phyloP scores from a whole-genome alignment of 2,797 vertebrate genomes.

The Lithobates sylvaticus region DNA sequence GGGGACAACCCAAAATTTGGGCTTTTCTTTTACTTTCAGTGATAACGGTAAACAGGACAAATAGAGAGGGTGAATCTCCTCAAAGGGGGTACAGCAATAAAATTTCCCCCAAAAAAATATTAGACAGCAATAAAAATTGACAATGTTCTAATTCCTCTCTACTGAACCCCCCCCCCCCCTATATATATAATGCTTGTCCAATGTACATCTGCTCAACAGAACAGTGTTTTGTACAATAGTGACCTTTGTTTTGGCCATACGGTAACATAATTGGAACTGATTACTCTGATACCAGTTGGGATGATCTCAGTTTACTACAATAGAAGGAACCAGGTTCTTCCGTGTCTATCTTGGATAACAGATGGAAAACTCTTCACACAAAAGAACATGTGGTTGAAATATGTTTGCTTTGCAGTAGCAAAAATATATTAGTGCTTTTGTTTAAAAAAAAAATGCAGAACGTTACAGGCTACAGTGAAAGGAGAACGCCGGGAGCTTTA shows the following conservation, averaged over 20 bases:
- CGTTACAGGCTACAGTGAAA: not conserved
- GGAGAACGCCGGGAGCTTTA: not conserved
- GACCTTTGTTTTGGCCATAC: not conserved
- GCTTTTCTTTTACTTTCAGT: too few species aligned
- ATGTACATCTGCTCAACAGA: not conserved
- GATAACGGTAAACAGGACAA: too few species aligned
- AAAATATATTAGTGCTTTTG: not conserved
- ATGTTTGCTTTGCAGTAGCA: constrained; percentile 10
- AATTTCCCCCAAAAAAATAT: too few species aligned
- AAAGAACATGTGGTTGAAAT: constrained; percentile 14
- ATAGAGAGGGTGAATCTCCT: too few species aligned
- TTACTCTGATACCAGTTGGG: not conserved
- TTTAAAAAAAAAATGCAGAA: not conserved
- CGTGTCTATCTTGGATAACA: constrained; percentile 28
- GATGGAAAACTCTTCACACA: constrained; percentile 2
- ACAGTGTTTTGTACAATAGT: not conserved
- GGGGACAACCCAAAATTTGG: too few species aligned
- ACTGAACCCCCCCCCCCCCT: too few species aligned
- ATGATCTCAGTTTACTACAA: constrained; percentile 7
- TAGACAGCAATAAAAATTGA: too few species aligned
- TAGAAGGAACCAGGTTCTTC: constrained; percentile 1
- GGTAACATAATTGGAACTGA: not conserved
- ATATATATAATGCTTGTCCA: too few species aligned
- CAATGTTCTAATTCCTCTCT: too few species aligned
- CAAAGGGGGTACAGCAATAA: too few species aligned